Conservation (phyloP, 2,888 invertebrate genomes). For the Zhengitettix transpicula region DNA sequence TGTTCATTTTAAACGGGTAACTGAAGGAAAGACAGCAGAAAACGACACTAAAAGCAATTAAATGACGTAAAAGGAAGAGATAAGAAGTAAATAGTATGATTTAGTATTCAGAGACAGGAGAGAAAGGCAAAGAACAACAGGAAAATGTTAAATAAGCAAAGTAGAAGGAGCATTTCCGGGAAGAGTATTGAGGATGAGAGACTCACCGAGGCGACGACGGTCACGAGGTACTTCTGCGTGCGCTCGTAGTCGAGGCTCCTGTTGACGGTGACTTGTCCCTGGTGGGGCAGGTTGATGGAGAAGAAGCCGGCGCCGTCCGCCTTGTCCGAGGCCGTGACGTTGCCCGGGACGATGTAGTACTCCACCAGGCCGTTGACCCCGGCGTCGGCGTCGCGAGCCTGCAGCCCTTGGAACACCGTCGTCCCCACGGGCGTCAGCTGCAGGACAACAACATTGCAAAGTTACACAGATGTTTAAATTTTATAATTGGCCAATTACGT, state of each 20-base stretch:
- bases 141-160: too few species aligned
- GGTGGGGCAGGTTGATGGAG: conserved; percentile 72
- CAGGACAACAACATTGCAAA: conserved; percentile 20
- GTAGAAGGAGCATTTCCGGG: too few species aligned
- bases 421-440: conserved; percentile 75
- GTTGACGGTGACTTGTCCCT: conserved; percentile 75
- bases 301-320: conserved; percentile 72
- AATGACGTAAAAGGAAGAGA: too few species aligned
- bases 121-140: too few species aligned
- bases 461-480: too few species aligned
- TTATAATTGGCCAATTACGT: too few species aligned
- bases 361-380: conserved; percentile 80
- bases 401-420: conserved; percentile 66
- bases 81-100: too few species aligned
- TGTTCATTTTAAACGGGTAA: too few species aligned
- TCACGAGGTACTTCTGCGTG: conserved; percentile 72
- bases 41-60: too few species aligned
- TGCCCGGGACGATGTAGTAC: conserved; percentile 63
- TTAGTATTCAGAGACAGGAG: too few species aligned
- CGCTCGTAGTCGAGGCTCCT: conserved; percentile 76
- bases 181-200: too few species aligned
- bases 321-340: conserved; percentile 24
- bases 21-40: too few species aligned
- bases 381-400: conserved; percentile 66
- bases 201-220: conserved; percentile 66